Conservation (phyloP, 2,797 vertebrate species). For the Hozukius guyotensis region DNA sequence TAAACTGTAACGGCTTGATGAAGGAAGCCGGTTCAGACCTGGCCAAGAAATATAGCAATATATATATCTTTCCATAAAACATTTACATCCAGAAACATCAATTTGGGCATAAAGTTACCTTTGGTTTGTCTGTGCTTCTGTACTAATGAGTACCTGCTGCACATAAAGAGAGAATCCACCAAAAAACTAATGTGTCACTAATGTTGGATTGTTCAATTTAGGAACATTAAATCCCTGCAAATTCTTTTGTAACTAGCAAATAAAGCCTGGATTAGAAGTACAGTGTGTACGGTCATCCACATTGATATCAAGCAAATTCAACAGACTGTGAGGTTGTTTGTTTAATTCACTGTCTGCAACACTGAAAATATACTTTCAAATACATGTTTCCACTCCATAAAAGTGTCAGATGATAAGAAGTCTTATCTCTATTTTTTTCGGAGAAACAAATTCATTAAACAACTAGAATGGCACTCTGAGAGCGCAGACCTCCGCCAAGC, state of each 20-base stretch:
- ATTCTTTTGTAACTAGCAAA: background rate
- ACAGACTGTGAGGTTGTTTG: background rate
- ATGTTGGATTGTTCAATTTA: background rate
- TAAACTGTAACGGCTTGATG: slow-evolving; percentile 34
- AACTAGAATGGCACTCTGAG: no score
- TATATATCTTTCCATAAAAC: slow-evolving; percentile 30
- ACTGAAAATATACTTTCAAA: background rate
- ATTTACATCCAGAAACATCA: slow-evolving; percentile 61
- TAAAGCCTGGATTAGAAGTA: background rate
- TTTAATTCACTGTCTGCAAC: background rate
- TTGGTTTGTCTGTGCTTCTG: slow-evolving; percentile 79
- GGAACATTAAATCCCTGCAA: background rate
- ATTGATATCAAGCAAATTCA: background rate
- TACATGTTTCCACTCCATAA: background rate
- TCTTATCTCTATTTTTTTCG: background rate
- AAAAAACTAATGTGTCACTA: background rate
- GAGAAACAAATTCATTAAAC: background rate
- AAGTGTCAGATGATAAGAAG: background rate
- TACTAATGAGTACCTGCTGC: slow-evolving; percentile 54
- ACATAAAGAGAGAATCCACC: slow-evolving; percentile 65
- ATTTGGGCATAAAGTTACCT: slow-evolving; percentile 70
- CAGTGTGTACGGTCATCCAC: background rate
- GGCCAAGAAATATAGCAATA: slow-evolving; percentile 39
- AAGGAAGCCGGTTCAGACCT: slow-evolving; percentile 27
- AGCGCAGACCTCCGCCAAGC: no score